Conservation (phyloP, 1,140 invertebrate species). For the Papilio xuthus region DNA sequence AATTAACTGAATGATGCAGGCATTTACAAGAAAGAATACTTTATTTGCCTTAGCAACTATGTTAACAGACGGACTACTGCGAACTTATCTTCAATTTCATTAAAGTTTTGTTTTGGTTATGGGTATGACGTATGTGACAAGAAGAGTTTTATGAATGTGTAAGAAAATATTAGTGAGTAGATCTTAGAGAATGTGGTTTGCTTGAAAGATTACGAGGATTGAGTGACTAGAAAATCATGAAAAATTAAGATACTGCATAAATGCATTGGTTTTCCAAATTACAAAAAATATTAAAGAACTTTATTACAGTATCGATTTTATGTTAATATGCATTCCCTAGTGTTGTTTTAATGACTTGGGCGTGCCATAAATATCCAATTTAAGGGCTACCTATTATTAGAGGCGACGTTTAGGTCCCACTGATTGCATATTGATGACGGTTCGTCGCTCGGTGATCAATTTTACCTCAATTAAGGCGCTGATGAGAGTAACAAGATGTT, state of each 20-base stretch:
- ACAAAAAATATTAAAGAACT: not conserved
- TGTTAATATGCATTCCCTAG: not conserved
- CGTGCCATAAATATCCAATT: conserved; percentile 16
- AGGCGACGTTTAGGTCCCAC: conserved; percentile 47
- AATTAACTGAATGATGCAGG: not conserved
- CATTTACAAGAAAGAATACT: not conserved
- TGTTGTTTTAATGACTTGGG: not conserved
- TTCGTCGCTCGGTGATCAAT: conserved; percentile 38
- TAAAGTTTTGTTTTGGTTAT: not conserved
- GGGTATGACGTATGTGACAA: not conserved
- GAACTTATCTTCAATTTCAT: not conserved
- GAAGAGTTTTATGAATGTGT: not conserved
- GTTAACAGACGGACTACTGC: not conserved
- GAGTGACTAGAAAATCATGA: too few species aligned
- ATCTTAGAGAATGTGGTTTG: too few species aligned
- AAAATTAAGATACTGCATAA: not conserved
- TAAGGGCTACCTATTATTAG: conserved; percentile 20
- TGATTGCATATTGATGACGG: conserved; percentile 73
- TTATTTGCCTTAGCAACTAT: not conserved
- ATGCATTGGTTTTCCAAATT: not conserved
- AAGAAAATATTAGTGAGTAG: not conserved
- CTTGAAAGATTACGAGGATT: too few species aligned
- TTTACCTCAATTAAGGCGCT: not conserved
- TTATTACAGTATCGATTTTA: not conserved
- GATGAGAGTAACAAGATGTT: not conserved